Evolutionary conservation across 2,888 invertebrate genomes (phyloP), one percentile per base, ranked within the genome.

Genomic region (Pyrrhosoma nymphula): DNA sequence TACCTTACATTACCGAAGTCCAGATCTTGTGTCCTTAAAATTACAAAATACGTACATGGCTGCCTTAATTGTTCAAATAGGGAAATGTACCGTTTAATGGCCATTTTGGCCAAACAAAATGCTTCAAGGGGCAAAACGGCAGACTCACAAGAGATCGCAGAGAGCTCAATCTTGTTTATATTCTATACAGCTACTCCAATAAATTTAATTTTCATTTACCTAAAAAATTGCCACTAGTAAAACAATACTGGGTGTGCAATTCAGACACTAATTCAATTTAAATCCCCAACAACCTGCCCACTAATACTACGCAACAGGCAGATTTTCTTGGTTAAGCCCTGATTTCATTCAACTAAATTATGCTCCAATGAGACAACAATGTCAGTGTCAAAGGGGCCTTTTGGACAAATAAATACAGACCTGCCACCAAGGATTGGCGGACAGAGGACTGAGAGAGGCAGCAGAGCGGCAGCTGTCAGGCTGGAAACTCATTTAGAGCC

Each of bases 401-500:
- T 93, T 60, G 93, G 93, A 69, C 93, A 93, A 63, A 93, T 63
- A 47, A 93, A 93, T 93, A 93, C 93, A 93, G 93, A 93, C 93
- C 93, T 93, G 93, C 93, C 93, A 93, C 93, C 93, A 93, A 75
- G 93, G 93, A 93, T 63, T 69, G 93, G 93, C 93, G 93, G 93
- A 93, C 93, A 93, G 93, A 93, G 93, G 93, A 93, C 93, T 93
- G 93, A 95, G 60, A 88, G 63, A 88, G 95, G 88, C 89, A 90
- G 63, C 88, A 95, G 63, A 47, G 89, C 95, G 88, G 89, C 89
- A 93, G 93, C 93, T 93, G 69, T 95, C 88, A 95, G 95, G 95
- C 95, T 96, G 95, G 96, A 96, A 96, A 96, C 95, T 95, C 95
- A 95, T 95, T 95, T 95, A 95, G 95, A 91, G 95, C 95, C 95